These are phyloP conservation scores for Furnarius figulus DNA, from an alignment of 2,113 vertebrate genomes.

Conservation along the genomic window DNA sequence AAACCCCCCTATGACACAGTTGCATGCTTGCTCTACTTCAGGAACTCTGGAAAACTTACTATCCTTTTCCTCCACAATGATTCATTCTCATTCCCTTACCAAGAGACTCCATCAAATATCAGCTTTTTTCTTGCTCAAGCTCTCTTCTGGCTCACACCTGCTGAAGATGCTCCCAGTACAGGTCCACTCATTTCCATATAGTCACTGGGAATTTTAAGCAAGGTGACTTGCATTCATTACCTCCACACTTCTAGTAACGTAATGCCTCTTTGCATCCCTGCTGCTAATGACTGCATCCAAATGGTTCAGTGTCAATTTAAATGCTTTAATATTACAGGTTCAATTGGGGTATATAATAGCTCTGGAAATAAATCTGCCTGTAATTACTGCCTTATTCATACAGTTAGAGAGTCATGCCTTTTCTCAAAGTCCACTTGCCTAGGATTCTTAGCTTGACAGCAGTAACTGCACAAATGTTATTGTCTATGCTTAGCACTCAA, in stretches of 20 bases:
- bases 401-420: neutral
- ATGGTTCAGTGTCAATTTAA: neutral
- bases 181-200: neutral
- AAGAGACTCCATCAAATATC: neutral
- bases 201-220: neutral
- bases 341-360: neutral
- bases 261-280: neutral
- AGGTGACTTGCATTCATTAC: neutral
- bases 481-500: neutral
- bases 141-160: neutral
- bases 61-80: neutral
- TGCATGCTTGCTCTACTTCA: neutral
- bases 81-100: neutral
- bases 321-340: neutral
- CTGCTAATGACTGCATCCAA: neutral
- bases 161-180: neutral
- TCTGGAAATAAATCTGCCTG: neutral
- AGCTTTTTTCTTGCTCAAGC: neutral
- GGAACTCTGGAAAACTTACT: neutral
- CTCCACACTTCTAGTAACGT: neutral
- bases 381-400: neutral
- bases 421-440: neutral
- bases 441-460: neutral
- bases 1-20: neutral
- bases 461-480: neutral